Percentiles rank a stretch among this genome's conserved stretches.
phyloP scores from a whole-genome alignment of 1,140 invertebrate genomes.

The Lethocerus indicus region DNA sequence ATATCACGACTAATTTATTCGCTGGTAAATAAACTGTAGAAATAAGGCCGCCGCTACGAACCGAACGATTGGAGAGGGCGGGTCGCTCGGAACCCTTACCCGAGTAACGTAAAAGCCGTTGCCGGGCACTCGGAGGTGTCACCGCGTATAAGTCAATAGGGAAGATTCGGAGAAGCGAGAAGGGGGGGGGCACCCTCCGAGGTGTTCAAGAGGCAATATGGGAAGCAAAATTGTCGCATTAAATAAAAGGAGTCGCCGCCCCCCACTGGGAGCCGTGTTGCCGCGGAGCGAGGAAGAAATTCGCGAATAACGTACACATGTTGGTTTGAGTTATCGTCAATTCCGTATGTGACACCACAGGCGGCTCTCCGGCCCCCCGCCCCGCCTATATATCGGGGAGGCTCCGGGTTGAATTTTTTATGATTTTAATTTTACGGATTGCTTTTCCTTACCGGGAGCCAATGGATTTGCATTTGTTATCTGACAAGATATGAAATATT shows the following conservation, averaged over 20 bases:
- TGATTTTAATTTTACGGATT: slow-evolving; percentile 7
- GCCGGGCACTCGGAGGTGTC: too few relatives aligned
- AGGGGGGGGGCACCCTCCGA: neutral
- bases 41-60: too few relatives aligned
- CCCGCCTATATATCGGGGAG: neutral
- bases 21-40: too few relatives aligned
- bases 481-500: slow-evolving; percentile 6
- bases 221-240: neutral
- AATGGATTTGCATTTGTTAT: slow-evolving; percentile 5
- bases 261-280: neutral
- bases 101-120: too few relatives aligned
- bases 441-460: slow-evolving; percentile 4
- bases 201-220: neutral
- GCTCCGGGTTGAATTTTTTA: slow-evolving; percentile 1
- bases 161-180: neutral
- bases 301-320: neutral
- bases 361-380: neutral
- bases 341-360: neutral
- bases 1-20: too few relatives aligned
- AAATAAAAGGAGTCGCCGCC: neutral
- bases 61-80: too few relatives aligned
- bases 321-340: slow-evolving; percentile 3
- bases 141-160: neutral
- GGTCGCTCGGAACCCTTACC: too few relatives aligned
- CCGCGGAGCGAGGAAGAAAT: neutral